Evolutionary conservation across 2,113 vertebrate species (phyloP).

Genomic region (Corythoichthys intestinalis): DNA sequence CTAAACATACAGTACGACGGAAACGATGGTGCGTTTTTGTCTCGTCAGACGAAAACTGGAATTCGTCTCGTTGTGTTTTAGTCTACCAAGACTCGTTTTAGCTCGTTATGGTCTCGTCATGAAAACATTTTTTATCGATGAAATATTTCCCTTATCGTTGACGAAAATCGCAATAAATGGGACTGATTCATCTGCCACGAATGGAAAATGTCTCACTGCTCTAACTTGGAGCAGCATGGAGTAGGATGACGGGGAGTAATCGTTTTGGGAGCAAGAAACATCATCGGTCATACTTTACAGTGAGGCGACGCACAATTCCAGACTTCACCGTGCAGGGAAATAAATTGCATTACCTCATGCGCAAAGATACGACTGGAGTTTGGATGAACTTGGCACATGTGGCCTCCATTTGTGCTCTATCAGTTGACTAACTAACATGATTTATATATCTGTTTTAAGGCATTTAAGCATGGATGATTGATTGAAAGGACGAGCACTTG

Average conservation of each 20-base stretch:
- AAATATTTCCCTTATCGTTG: no score
- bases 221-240: slow-evolving; percentile 33
- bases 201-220: slow-evolving; percentile 53
- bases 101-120: no score
- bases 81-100: no score
- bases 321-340: slow-evolving; percentile 56
- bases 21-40: no score
- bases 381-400: slow-evolving; percentile 38
- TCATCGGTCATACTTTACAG: slow-evolving; percentile 65
- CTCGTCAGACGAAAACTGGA: no score
- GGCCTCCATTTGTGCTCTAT: slow-evolving; percentile 22
- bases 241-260: slow-evolving; percentile 50
- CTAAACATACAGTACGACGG: no score
- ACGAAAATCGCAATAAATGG: background rate
- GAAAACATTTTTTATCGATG: no score
- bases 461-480: slow-evolving; percentile 1
- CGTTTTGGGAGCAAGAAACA: slow-evolving; percentile 51
- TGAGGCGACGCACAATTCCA: slow-evolving; percentile 49
- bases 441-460: slow-evolving; percentile 10
- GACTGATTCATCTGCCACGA: slow-evolving; percentile 37
- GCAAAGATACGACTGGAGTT: slow-evolving; percentile 35
- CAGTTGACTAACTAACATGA: slow-evolving; percentile 4
- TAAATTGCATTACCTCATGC: slow-evolving; percentile 69
- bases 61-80: no score
- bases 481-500: slow-evolving; percentile 5